phyloP scores from a whole-genome alignment of 2,888 invertebrate species.

The Ommatoiulus sabulosus region DNA sequence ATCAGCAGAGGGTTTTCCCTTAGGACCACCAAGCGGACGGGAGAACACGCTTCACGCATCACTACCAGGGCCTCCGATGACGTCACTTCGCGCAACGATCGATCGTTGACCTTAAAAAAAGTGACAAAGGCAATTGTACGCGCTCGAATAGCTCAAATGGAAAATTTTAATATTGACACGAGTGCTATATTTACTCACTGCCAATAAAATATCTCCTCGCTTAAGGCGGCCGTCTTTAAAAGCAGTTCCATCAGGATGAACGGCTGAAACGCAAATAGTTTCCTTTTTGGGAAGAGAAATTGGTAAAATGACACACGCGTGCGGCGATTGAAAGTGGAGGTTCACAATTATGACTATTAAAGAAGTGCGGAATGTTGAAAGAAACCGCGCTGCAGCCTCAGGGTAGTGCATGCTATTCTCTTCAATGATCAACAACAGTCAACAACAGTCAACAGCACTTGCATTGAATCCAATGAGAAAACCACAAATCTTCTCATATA shows the following conservation, averaged over 20 bases:
- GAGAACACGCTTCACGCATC: conserved; percentile 63
- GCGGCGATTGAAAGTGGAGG: background rate
- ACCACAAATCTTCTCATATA: too few species aligned
- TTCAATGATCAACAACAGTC: too few species aligned
- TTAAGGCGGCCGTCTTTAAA: conserved; percentile 63
- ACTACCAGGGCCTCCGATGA: conserved; percentile 62
- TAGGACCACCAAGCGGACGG: conserved; percentile 63
- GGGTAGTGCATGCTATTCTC: too few species aligned
- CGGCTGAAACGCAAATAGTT: conserved; percentile 62
- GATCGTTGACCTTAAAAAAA: conserved; percentile 62
- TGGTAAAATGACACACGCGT: background rate
- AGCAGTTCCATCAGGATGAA: conserved; percentile 63
- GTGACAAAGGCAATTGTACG: background rate
- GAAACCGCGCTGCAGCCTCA: too few species aligned
- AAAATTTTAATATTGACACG: conserved; percentile 11
- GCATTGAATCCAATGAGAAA: too few species aligned
- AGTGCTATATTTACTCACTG: conserved; percentile 60
- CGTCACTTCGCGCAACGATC: conserved; percentile 62
- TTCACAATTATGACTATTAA: background rate
- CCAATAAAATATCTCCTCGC: conserved; percentile 63
- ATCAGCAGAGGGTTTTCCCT: conserved; percentile 64
- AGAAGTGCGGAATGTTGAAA: background rate
- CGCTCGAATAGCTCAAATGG: background rate
- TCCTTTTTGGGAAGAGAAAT: conserved; percentile 59
- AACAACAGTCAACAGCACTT: too few species aligned